phyloP scores from a whole-genome alignment of 2,888 invertebrate genomes.

The Scaeva pyrastri region DNA sequence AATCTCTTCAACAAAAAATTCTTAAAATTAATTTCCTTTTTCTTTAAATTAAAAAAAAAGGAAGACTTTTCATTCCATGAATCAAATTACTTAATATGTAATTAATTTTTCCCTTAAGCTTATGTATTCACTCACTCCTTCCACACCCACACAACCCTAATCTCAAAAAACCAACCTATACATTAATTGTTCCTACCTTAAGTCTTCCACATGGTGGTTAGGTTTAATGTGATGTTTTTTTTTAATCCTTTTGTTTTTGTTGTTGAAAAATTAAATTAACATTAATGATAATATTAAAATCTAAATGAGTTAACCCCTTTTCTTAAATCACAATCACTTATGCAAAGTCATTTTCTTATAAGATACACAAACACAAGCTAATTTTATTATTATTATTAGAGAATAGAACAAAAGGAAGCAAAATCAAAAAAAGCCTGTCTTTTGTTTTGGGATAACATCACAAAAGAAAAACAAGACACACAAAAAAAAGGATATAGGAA shows the following conservation, averaged over 20 bases:
- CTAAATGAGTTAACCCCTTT: conserved; percentile 27
- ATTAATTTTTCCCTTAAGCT: not conserved
- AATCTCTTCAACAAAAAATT: too few relatives aligned
- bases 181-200: not conserved
- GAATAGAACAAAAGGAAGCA: not conserved
- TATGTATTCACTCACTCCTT: not conserved
- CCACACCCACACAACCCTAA: not conserved
- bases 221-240: not conserved
- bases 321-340: conserved; percentile 11
- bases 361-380: conserved; percentile 14
- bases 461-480: not conserved
- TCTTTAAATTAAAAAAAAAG: not conserved
- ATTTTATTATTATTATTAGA: not conserved
- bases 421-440: not conserved
- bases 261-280: conserved; percentile 20
- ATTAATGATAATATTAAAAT: conserved; percentile 23
- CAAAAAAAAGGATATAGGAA: not conserved
- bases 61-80: not conserved
- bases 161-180: conserved; percentile 3
- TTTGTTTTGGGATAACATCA: not conserved
- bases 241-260: not conserved
- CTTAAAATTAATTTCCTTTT: too few relatives aligned
- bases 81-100: not conserved
- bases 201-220: not conserved
- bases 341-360: conserved; percentile 23